phyloP scores from a whole-genome alignment of 1,140 invertebrate species.

The Drosophila micromelanica region DNA sequence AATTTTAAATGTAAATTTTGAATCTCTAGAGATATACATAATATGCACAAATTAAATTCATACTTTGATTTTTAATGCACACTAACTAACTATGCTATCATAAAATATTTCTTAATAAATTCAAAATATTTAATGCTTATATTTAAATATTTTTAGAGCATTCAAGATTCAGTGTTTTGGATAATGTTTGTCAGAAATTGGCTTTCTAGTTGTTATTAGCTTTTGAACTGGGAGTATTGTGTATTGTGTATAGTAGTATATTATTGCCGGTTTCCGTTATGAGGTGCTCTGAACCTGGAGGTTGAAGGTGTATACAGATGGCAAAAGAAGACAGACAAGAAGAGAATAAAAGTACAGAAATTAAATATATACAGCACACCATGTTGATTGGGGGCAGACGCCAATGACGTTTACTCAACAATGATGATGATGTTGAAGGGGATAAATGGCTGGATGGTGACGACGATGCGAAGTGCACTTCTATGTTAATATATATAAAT shows the following conservation, averaged over 20 bases:
- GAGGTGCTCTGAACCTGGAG: conserved; percentile 22
- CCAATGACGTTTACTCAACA: conserved; percentile 9
- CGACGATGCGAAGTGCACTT: conserved; percentile 25
- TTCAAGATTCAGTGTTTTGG: not conserved
- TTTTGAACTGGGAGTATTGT: conserved; percentile 8
- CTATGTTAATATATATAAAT: not conserved
- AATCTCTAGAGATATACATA: too few species aligned
- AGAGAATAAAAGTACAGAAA: conserved; percentile 29
- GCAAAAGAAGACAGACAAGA: conserved; percentile 11
- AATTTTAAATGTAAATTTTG: too few species aligned
- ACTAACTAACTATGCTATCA: too few species aligned
- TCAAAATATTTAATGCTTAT: not conserved
- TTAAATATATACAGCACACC: conserved; percentile 33
- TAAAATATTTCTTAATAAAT: too few species aligned
- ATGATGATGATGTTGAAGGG: conserved; percentile 5
- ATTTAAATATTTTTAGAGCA: not conserved
- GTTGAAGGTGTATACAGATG: conserved; percentile 33
- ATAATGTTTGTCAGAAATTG: not conserved
- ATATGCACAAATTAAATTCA: too few species aligned
- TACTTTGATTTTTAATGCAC: too few species aligned
- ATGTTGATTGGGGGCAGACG: conserved; percentile 40
- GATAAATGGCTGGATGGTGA: conserved; percentile 10
- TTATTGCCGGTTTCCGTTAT: conserved; percentile 46
- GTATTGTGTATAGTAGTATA: conserved; percentile 3
- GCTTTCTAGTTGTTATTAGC: conserved; percentile 14